Base-by-base conservation (phyloP, 2,113 vertebrate species). In the Sitta europaea region DNA sequence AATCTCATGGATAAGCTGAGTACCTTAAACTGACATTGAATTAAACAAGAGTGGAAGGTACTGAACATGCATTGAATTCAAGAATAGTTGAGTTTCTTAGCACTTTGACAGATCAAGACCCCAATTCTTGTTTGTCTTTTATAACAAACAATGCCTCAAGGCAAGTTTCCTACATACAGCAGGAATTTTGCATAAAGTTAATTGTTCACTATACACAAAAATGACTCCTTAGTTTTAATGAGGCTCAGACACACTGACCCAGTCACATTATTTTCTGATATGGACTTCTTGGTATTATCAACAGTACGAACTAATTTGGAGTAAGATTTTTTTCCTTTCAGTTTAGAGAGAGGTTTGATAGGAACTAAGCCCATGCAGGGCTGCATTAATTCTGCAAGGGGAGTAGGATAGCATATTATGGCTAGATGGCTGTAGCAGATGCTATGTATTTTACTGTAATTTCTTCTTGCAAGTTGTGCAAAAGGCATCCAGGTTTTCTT, bases 161-260 rank as follows among this genome's bases (percentile, higher is more conserved):
- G 55, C 80, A 94, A 95, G n/a, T 57, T n/a, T 57, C 54, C 54
- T 61, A 78, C 22, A 14, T 85, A 62, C 7, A 31, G 76, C 11
- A 71, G 68, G 40, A 77, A 35, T 92, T 93, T 93, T 95, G 90
- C 88, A 88, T 95, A 18, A 76, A 90, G 38, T 95, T 96, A 96
- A 95, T 92, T 96, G 87, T 94, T 95, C 55, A 53, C 35, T 70
- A 47, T 47, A 88, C 89, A 88, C 86, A 91, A 92, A 92, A 91
- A 88, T 62, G 35, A 47, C 71, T 91, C 27, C 25, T 88, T 59
- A 47, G 38, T 93, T 91, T 94, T 94, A 96, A 91, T 83, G 50
- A 96, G 62, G 18, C 33, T 72, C 51, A 80, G 35, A 43, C 50
- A n/a, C 29, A 66, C 25, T 73, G 85, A 66, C 66, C 45, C 14